Percentiles rank a stretch among this genome's conserved stretches.
These are phyloP conservation scores for Paradoxurus hermaphroditus DNA, from an alignment of 2,113 vertebrate genomes.

Conservation along the genomic window DNA sequence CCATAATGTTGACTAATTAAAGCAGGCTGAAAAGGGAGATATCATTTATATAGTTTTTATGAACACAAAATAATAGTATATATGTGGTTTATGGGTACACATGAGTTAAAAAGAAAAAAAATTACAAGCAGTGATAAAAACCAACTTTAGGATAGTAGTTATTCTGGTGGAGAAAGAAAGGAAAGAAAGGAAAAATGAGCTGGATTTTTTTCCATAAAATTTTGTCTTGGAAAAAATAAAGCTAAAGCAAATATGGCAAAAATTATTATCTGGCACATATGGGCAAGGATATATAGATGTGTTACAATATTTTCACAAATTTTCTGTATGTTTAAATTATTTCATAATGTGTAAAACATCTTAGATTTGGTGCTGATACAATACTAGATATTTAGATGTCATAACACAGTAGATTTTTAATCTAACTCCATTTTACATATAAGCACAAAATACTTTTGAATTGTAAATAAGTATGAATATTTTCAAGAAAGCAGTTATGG, in stretches of 20 bases:
- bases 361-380: neutral
- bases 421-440: neutral
- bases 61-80: neutral
- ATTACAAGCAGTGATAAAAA: neutral
- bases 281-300: neutral
- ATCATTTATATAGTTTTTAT: neutral
- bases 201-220: neutral
- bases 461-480: neutral
- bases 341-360: neutral
- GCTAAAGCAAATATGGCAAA: neutral
- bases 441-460: neutral
- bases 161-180: neutral
- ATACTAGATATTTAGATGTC: neutral
- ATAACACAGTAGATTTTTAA: neutral
- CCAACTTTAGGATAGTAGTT: neutral
- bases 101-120: neutral
- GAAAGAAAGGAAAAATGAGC: neutral
- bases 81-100: neutral
- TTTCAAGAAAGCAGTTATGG: neutral
- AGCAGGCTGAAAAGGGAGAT: neutral
- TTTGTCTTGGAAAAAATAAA: neutral
- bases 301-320: neutral
- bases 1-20: neutral
- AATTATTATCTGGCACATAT: neutral
- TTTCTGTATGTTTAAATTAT: neutral